phyloP scores from a whole-genome alignment of 1,140 invertebrate genomes.

The Caenorhabditis brenneri region DNA sequence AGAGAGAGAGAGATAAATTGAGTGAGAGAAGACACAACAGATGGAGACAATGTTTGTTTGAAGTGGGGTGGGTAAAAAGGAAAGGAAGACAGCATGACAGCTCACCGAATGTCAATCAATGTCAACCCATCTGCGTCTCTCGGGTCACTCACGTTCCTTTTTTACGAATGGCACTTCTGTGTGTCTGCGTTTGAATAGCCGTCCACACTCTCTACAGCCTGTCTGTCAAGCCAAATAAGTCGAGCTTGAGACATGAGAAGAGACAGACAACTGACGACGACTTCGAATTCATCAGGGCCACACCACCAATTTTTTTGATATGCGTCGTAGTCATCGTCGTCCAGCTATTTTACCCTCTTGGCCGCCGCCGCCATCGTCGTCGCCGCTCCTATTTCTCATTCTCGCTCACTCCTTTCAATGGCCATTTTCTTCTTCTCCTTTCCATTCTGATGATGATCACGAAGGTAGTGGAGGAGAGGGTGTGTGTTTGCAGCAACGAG shows the following conservation, averaged over 20 bases:
- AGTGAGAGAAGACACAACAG: too few species aligned
- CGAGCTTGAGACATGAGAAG: not conserved
- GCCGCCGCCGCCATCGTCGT: not conserved
- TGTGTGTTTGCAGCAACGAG: not conserved
- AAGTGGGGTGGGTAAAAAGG: not conserved
- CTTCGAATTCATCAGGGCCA: not conserved
- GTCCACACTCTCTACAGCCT: not conserved
- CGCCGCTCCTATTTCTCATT: slow-evolving; percentile 3
- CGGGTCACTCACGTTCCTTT: slow-evolving; percentile 9
- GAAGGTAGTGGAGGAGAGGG: not conserved
- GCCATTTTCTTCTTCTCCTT: slow-evolving; percentile 11
- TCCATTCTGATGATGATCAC: slow-evolving; percentile 4
- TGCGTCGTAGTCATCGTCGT: not conserved
- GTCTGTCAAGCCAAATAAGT: not conserved
- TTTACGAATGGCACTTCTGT: not conserved
- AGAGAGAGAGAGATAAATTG: not conserved
- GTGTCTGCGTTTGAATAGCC: not conserved
- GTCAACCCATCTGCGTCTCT: slow-evolving; percentile 28
- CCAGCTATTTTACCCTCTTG: not conserved
- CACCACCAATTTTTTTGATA: slow-evolving; percentile 25
- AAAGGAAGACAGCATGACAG: slow-evolving; percentile 34
- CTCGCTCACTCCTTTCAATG: not conserved
- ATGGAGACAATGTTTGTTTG: slow-evolving; percentile 25
- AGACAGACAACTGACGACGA: not conserved
- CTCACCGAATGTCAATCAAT: slow-evolving; percentile 42